Conservation (phyloP, 2,113 vertebrate genomes). For the Peucedramus taeniatus region DNA sequence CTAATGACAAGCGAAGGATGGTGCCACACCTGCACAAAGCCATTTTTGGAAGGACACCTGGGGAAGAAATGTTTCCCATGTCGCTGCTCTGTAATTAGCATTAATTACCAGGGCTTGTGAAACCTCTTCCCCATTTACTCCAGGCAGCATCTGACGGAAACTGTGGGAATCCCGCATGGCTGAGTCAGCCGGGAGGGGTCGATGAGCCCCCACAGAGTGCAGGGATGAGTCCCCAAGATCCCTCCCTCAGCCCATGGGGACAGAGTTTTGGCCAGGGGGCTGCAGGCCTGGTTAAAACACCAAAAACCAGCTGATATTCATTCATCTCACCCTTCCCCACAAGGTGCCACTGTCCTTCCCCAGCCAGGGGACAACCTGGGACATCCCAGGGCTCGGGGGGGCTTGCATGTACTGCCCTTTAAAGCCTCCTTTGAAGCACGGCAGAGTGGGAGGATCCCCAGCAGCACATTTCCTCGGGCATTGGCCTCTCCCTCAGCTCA, state of each 20-base stretch:
- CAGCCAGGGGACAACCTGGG: neutral
- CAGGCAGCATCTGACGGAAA: constrained; percentile 34
- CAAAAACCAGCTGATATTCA: neutral
- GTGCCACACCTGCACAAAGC: constrained; percentile 43
- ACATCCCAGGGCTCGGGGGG: neutral
- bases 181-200: constrained; percentile 39
- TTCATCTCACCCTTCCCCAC: neutral
- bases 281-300: neutral
- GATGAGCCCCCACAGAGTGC: neutral
- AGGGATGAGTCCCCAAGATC: neutral
- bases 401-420: neutral
- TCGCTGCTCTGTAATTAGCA: constrained; percentile 63
- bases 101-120: constrained; percentile 59
- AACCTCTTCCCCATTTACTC: constrained; percentile 43
- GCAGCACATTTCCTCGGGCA: neutral
- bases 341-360: neutral
- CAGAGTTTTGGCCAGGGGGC: neutral
- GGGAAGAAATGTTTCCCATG: constrained; percentile 56
- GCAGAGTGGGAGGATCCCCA: neutral
- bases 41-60: constrained; percentile 62
- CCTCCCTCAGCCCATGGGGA: neutral
- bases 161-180: constrained; percentile 37
- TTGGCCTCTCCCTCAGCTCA: neutral
- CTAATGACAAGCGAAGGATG: constrained; percentile 37
- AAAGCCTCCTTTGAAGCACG: rapidly evolving